Percentiles rank a stretch among this genome's conserved stretches.
Evolutionary conservation across 2,797 vertebrate species (phyloP).

Genomic region (Alca torda): DNA sequence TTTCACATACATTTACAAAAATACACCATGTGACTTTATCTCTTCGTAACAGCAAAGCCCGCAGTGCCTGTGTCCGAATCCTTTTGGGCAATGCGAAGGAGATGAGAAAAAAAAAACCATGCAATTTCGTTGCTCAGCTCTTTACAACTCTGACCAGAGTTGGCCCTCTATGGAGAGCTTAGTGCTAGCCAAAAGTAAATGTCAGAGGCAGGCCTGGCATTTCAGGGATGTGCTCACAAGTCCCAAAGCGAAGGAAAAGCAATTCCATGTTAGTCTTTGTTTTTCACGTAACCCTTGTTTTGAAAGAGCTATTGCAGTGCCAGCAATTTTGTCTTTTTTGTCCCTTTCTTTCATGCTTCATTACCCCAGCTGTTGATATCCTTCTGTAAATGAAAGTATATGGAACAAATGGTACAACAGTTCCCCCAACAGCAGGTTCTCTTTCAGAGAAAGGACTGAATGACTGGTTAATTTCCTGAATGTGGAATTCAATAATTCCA

Average conservation of each 20-base stretch:
- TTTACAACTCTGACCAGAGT: background rate
- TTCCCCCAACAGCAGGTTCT: background rate
- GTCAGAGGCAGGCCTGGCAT: background rate
- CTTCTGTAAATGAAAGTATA: background rate
- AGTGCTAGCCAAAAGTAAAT: background rate
- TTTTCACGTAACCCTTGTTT: background rate
- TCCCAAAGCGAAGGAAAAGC: background rate
- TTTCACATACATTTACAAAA: background rate
- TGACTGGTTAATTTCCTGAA: background rate
- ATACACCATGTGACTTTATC: background rate
- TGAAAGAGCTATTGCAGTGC: background rate
- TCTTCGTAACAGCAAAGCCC: background rate
- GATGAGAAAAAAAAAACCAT: background rate
- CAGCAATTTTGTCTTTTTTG: background rate
- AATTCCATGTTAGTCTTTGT: background rate
- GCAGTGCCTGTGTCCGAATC: accelerated
- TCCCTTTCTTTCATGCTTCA: background rate
- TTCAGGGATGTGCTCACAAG: background rate
- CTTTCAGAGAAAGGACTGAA: background rate
- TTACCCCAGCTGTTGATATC: background rate
- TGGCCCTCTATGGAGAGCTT: background rate
- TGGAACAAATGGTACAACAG: background rate
- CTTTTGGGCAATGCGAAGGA: background rate
- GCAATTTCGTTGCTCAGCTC: background rate
- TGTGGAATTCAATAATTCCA: background rate